Evolutionary conservation across 2,888 invertebrate genomes (phyloP).

Genomic region (Nowickia ferox): DNA sequence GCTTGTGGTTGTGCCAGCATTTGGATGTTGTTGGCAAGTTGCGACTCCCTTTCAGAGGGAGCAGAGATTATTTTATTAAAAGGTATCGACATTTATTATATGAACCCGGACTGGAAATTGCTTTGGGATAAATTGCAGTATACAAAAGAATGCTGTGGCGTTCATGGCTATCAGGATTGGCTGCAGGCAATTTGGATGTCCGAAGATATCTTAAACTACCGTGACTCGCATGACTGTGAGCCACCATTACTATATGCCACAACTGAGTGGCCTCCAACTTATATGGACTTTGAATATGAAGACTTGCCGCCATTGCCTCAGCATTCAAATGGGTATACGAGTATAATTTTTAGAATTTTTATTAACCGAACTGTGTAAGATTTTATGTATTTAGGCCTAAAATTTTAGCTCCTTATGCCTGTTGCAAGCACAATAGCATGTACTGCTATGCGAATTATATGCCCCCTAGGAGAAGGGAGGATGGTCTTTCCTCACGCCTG

Average conservation of each 20-base stretch:
- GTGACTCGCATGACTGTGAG: background rate
- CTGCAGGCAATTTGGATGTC: conserved; percentile 80
- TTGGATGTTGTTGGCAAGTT: conserved; percentile 75
- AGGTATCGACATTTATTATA: conserved; percentile 81
- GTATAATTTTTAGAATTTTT: too few relatives aligned
- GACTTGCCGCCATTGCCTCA: background rate
- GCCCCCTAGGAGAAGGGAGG: conserved; percentile 52
- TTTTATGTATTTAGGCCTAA: conserved; percentile 15
- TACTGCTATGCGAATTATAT: conserved; percentile 73
- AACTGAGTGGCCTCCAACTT: conserved; percentile 8
- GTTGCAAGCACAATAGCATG: conserved; percentile 75
- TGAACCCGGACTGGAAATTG: conserved; percentile 81
- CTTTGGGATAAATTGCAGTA: conserved; percentile 81
- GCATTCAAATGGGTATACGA: too few relatives aligned
- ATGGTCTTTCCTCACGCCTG: conserved; percentile 40
- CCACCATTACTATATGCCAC: background rate
- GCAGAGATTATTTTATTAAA: conserved; percentile 76
- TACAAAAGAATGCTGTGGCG: conserved; percentile 81
- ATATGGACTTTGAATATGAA: background rate
- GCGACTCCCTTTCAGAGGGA: conserved; percentile 74
- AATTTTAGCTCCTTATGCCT: conserved; percentile 79
- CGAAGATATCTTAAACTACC: background rate
- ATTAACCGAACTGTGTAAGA: too few relatives aligned
- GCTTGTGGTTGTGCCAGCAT: conserved; percentile 76
- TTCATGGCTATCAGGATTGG: conserved; percentile 81